Evolutionary conservation across 30 jellyfish, hydroid and myxozoan species (phyloP), one percentile per base, ranked within the genome.

Genomic region (Cassiopea xamachana): DNA sequence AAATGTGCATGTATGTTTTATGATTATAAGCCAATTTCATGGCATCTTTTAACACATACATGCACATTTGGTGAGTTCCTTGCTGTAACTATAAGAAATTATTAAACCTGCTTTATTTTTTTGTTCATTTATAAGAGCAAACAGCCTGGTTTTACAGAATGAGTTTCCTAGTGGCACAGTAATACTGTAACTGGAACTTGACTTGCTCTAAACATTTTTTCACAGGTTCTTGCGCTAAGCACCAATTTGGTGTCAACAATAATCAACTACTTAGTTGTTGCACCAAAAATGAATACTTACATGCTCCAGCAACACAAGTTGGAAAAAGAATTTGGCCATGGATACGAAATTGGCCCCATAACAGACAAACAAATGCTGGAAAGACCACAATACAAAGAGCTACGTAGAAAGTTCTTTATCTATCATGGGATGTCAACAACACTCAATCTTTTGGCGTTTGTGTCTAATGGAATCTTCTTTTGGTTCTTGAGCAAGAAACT

Each of bases 311-410:
- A 61, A 85, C 98, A 92, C 51, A 81, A 87, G 69, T 92, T 62
- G 48, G 98, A 92, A 60, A 87, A 80, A 58, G 98, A 92, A 58
- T 80, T 81, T 62, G 98, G 98, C 16, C 90, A 86, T 67, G 98
- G 98, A 1, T 69, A 91, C 17, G 98, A 92, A 75, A 39, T 81
- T 76, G 98, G 96, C 7, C 90, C 93, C 48, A 92, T 92, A 60
- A 92, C 93, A 12, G 91, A 86, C 46, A 58, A 69, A 19, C 19
- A 44, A 0, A 74, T 92, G 73, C 87, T 86, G 90, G 83, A 74
- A 43, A 91, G 80, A 61, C 90, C 93, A 17, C 83, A 80, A 59
- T 92, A 92, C 90, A 83, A 60, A 58, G 91, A 51, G 50, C 60
- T 92, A 48, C 79, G 93, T 46, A 92, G 81, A 69, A 76, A 80